These are phyloP conservation scores for Halichoerus grypus DNA, from an alignment of 2,113 vertebrate species.

Conservation along the genomic window DNA sequence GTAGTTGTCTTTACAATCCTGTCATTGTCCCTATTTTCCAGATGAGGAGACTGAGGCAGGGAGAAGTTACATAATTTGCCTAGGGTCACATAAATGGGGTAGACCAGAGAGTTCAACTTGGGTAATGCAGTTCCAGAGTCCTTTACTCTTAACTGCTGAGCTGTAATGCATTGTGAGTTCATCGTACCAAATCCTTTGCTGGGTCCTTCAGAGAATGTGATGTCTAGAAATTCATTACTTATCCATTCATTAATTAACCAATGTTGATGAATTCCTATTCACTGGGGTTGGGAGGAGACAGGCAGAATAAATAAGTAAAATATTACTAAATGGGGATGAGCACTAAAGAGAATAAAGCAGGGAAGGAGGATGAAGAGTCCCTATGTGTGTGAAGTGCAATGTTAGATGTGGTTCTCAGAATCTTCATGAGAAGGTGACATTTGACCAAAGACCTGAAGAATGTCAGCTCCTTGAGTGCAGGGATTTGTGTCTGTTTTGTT, in stretches of 20 bases:
- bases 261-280: neutral
- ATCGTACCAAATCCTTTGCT: neutral
- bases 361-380: neutral
- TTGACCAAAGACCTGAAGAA: conserved; percentile 26
- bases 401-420: neutral
- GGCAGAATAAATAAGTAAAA: neutral
- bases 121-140: neutral
- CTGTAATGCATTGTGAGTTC: neutral
- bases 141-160: neutral
- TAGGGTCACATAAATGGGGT: neutral
- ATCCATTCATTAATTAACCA: neutral
- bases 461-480: neutral
- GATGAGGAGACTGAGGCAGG: neutral
- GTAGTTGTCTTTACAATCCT: neutral
- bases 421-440: neutral
- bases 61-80: neutral
- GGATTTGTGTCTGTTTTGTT: neutral
- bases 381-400: neutral
- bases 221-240: neutral
- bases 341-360: neutral
- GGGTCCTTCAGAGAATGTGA: neutral
- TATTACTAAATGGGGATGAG: neutral
- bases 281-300: neutral
- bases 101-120: neutral
- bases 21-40: conserved; percentile 2